Evolutionary conservation across 2,888 invertebrate species (phyloP), one percentile per base, ranked within the genome.

Genomic region (Muschampia plurimacula): DNA sequence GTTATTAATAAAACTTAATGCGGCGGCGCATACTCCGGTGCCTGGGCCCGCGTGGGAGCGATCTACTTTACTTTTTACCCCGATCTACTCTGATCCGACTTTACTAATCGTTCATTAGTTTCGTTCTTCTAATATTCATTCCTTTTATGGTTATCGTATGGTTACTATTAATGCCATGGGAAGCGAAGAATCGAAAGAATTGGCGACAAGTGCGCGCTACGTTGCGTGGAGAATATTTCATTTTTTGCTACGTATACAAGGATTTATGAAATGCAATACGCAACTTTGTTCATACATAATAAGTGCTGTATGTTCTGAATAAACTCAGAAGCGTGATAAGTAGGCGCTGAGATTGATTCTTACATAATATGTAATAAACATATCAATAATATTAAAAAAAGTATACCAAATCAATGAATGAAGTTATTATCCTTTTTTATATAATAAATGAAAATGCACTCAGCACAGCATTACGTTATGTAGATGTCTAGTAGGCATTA

Each of bases 81-180:
- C 32, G 59, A 59, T 62, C 62, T 13, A 59, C 59, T 22, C 59
- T 22, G 65, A 59, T 65, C 65, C 32, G 44, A 44, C 64, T 71
- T 71, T 32, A 49, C 71, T 71, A 71, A 72, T 67, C 72, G 72
- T 72, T 72, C 72, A 67, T 67, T 72, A 67, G 67, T 67, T 72
- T 72, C 62, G 67, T 72, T 67, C 72, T 72, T 72, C 67, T 55
- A 72, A 72, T 72, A 72, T 72, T 55, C 49, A 67, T 41, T 52
- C 72, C 67, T 63, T 72, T 59, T 72, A 72, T 67, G 72, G 72
- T 55, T 13, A 28, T 71, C 36, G 28, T 44, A 62, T 67, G 72
- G 66, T 62, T 72, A 67, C 28, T 72, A 67, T 62, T 72, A 72
- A 72, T 72, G 63, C 67, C 72, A 72, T 72, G 72, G 67, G 72